Evolutionary conservation across 2,797 vertebrate species (phyloP), one percentile per base, ranked within the genome.

Genomic region (Rallus crepitans): DNA sequence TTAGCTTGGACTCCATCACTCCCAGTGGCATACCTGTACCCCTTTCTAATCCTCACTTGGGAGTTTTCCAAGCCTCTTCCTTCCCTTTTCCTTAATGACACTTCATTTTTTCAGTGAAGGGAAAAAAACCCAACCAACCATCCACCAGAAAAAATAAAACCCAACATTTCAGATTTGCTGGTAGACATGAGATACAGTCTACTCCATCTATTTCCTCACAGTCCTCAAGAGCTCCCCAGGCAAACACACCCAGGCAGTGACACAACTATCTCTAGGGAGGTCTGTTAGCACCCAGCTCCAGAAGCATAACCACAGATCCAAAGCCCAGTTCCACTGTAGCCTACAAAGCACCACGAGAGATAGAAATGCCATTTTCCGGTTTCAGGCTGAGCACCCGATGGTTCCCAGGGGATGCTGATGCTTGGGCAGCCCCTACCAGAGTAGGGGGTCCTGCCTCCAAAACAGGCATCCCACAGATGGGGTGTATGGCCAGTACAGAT

Each of bases 271-370:
- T 15, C 47, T 33, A 19, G 23, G 25, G 30, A 69, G 57, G 37
- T 33, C 56, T 56, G 31, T 5, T 11, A 16, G 28, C 47, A 13
- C 52, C 77, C 76, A 31, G 55, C 60, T 33, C 6, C 13, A n/a
- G 25, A 35, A 60, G 3, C 0, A 9, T 1, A 2, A 14, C 12
- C 24, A 31, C 50, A 7, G 4, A 11, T 17, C 80, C 57, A 17
- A 19, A 15, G 1, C 65, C 4, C 17, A 5, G 63, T 42, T 61
- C 21, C 0, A 1, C 52, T 6, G 31, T 21, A 15, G 45, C 8
- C 66, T 18, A 1, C 15, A 0, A 7, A 37, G 39, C 1, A 23
- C 84, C 20, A 4, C 4, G 13, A 50, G 78, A 27, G 35, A 17
- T 5, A 27, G n/a, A 57, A 83, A 35, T 0, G 17, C 31, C 47